These are phyloP conservation scores for Coryphaenoides rupestris DNA, from an alignment of 2,113 vertebrate species.

Conservation along the genomic window DNA sequence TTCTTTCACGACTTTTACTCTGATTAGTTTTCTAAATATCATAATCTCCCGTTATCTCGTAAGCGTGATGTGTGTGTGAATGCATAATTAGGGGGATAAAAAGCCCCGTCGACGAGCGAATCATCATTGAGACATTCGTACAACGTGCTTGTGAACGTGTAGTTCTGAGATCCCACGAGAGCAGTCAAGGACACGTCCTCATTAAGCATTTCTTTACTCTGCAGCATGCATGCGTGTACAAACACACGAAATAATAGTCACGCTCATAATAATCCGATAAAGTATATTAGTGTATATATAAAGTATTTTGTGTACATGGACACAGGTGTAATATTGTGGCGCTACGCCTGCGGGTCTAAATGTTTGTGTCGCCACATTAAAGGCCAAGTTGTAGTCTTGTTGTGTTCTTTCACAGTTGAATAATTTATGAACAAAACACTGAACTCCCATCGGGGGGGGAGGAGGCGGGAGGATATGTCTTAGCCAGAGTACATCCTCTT, in stretches of 20 bases:
- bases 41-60: constrained; percentile 22
- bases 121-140: constrained; percentile 50
- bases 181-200: constrained; percentile 55
- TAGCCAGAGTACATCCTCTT: no score
- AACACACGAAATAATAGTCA: no score
- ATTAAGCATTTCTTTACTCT: constrained; percentile 42
- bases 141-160: constrained; percentile 14
- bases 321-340: no score
- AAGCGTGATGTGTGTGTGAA: constrained; percentile 23
- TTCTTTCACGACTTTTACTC: no score
- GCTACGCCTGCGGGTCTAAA: not conserved
- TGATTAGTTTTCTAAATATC: no score
- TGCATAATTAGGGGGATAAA: constrained; percentile 41
- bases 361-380: not conserved
- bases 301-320: no score
- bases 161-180: constrained; percentile 39
- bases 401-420: constrained; percentile 47
- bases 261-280: no score
- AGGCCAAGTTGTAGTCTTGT: not conserved
- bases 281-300: no score
- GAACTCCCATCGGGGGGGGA: not conserved
- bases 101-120: constrained; percentile 36
- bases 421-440: constrained; percentile 46
- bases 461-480: no score
- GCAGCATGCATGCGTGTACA: not conserved